phyloP scores from a whole-genome alignment of 2,113 vertebrate species.

The Ciconia stormi region DNA sequence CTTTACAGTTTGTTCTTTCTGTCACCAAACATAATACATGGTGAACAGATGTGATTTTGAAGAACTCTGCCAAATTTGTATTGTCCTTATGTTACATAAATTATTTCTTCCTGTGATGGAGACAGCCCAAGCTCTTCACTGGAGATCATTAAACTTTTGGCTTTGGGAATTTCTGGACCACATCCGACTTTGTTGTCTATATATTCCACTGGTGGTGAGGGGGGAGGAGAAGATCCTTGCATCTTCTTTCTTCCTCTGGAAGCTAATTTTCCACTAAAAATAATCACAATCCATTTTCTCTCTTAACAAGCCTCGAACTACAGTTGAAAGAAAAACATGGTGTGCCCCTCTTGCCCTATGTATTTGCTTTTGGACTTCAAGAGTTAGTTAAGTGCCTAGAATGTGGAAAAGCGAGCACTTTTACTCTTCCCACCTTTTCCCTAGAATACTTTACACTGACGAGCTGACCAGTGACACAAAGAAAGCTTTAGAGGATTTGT shows the following conservation, averaged over 20 bases:
- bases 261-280: neutral
- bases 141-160: neutral
- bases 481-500: neutral
- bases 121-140: neutral
- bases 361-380: neutral
- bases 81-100: neutral
- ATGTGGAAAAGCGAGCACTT: neutral
- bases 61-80: neutral
- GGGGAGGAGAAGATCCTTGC: neutral
- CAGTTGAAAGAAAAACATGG: neutral
- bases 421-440: neutral
- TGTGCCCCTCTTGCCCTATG: neutral
- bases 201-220: neutral
- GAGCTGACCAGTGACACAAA: neutral
- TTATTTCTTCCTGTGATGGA: neutral
- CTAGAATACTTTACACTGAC: neutral
- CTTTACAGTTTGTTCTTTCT: constrained; percentile 13
- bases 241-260: neutral
- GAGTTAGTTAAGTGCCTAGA: neutral
- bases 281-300: neutral
- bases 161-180: neutral
- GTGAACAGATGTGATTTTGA: constrained; percentile 23
- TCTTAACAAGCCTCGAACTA: neutral
- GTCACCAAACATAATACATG: constrained; percentile 14
- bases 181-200: neutral